These are phyloP conservation scores for Neodontobutis hainanensis DNA, from an alignment of 2,113 vertebrate genomes.

Conservation along the genomic window DNA sequence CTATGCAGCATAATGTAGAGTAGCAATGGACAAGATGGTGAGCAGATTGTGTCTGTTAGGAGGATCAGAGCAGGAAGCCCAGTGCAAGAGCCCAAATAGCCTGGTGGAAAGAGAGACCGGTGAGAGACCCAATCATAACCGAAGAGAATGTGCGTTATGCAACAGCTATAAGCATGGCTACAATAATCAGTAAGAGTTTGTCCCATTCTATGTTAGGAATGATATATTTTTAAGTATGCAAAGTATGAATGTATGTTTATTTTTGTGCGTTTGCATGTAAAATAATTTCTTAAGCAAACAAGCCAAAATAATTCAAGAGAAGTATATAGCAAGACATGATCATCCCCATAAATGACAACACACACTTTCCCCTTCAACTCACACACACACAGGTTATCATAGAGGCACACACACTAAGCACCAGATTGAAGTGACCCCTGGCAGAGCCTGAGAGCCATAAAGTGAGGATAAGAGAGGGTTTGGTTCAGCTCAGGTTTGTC, in stretches of 20 bases:
- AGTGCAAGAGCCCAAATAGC: conserved; percentile 44
- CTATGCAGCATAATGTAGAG: conserved; percentile 17
- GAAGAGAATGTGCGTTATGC: conserved; percentile 22
- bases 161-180: conserved; percentile 36
- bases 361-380: conserved; percentile 37
- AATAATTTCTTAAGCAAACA: conserved; percentile 20
- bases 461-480: conserved; percentile 66
- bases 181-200: conserved; percentile 31
- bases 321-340: conserved; percentile 39
- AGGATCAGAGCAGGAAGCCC: conserved; percentile 58
- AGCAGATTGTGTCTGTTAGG: conserved; percentile 66
- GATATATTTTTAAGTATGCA: neutral
- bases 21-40: conserved; percentile 34
- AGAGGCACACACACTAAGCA: conserved; percentile 44
- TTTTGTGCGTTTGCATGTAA: conserved; percentile 19
- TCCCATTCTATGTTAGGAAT: conserved; percentile 42
- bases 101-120: conserved; percentile 25
- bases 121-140: conserved; percentile 24
- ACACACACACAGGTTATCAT: conserved; percentile 30
- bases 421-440: conserved; percentile 48
- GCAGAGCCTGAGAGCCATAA: conserved; percentile 35
- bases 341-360: conserved; percentile 34
- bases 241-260: neutral
- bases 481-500: conserved; percentile 54
- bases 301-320: conserved; percentile 36